A percentile compares a stretch with the other conserved stretches of the same genome.
Conservation (phyloP, 2,888 invertebrate species). For the Mesorhabditis sp. region DNA sequence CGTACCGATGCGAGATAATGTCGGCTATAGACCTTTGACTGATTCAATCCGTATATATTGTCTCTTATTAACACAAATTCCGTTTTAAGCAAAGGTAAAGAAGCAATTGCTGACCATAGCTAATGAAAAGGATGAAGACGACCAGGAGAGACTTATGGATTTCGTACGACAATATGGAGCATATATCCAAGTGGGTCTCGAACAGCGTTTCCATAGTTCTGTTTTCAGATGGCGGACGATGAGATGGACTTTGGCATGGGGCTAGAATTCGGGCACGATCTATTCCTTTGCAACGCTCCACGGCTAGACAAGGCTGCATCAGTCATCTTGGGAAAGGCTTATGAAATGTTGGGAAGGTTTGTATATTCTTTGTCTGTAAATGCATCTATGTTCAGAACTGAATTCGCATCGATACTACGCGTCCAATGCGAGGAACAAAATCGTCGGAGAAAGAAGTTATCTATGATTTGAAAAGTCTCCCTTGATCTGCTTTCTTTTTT, state of each 20-base stretch:
- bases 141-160: constrained; percentile 17
- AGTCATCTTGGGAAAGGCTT: neutral
- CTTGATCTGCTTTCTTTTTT: too few relatives aligned
- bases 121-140: constrained; percentile 63
- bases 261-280: constrained; percentile 79
- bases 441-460: neutral
- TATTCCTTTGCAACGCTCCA: constrained; percentile 66
- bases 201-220: neutral
- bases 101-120: constrained; percentile 66
- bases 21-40: constrained; percentile 74
- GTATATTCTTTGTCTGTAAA: constrained; percentile 75
- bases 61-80: neutral
- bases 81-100: constrained; percentile 14
- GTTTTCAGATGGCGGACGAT: constrained; percentile 79
- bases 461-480: neutral
- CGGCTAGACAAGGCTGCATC: constrained; percentile 21
- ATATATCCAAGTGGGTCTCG: constrained; percentile 22
- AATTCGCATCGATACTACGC: neutral
- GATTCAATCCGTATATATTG: neutral
- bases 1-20: constrained; percentile 74
- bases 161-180: constrained; percentile 23
- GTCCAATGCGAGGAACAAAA: neutral
- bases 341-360: constrained; percentile 66
- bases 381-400: neutral
- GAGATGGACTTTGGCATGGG: constrained; percentile 89